Evolutionary conservation across 2,888 invertebrate genomes (phyloP), one percentile per base, ranked within the genome.

Genomic region (Drosophila meridiana): DNA sequence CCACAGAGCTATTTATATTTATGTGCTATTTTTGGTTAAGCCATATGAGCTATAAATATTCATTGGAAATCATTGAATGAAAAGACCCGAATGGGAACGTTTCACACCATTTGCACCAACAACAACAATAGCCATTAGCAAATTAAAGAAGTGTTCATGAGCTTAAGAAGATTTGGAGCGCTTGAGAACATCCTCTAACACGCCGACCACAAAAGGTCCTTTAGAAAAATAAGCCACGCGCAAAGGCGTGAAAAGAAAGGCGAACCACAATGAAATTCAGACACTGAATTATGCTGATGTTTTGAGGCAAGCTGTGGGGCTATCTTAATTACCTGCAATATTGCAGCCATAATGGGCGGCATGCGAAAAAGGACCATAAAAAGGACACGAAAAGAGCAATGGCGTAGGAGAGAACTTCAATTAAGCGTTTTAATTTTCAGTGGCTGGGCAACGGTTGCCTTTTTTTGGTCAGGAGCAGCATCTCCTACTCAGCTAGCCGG

Each of bases 321-420:
- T 70, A 60, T 61, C 78, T 86, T 86, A 86, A 86, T 86, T 86
- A 86, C 87, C 89, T 87, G 89, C 87, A 86, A 86, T 88, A 84
- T 80, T 73, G 82, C 76, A 73, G 75, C 84, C 82, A 68, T 82
- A 86, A 76, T 69, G 65, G 62, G 55, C 42, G 60, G 43, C 30
- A 42, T 60, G 45, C 28, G 50, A 68, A 70, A 62, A 20, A 42
- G 32, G 55, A 2, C 32, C 20, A 50, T 13, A 65, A 64, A 34
- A 57, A 69, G 71, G 69, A 63, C 34, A 36, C 34, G 32, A 14
- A 48, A 52, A 20, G 28, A 8, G 50, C 28, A 69, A 13, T 36
- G 13, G 20, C 20, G 11, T 53, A 47, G 69, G 56, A 28, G 42
- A 42, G 38, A 69, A 53, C 78, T 79, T 75, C 74, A 82, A 86